A percentile compares a stretch with the other conserved stretches of the same genome.
phyloP scores from a whole-genome alignment of 2,888 invertebrate species.

The Melanargia galathea region DNA sequence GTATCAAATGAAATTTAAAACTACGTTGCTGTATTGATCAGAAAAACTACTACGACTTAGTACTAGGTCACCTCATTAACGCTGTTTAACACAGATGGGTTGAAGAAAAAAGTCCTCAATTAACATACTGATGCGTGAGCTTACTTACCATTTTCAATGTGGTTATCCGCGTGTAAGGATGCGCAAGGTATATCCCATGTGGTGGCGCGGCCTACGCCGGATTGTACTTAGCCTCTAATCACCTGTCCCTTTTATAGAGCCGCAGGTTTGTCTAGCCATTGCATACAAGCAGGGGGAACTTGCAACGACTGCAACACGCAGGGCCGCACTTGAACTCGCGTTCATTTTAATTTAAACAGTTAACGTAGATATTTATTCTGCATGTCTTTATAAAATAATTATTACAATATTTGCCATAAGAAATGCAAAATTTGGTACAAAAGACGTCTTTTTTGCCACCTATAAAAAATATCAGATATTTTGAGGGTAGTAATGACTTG shows the following conservation, averaged over 20 bases:
- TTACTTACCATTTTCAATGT: constrained; percentile 65
- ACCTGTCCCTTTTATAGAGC: constrained; percentile 81
- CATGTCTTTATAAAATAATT: neutral
- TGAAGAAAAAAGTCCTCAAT: constrained; percentile 11
- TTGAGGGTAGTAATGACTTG: too few relatives aligned
- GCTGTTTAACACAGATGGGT: neutral
- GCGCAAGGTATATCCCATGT: constrained; percentile 63
- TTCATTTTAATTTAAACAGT: neutral
- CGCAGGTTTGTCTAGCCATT: constrained; percentile 76
- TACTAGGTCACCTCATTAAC: constrained; percentile 9
- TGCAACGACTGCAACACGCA: constrained; percentile 65
- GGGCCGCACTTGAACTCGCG: constrained; percentile 55
- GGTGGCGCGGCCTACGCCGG: constrained; percentile 67
- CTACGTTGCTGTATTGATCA: too few relatives aligned
- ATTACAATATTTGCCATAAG: neutral
- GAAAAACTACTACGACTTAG: too few relatives aligned
- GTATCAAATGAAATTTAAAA: neutral
- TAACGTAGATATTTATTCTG: neutral
- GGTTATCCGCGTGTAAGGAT: constrained; percentile 46
- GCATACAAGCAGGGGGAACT: constrained; percentile 72
- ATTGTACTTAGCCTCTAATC: constrained; percentile 77
- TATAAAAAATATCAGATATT: too few relatives aligned
- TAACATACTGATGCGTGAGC: constrained; percentile 19
- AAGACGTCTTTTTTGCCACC: too few relatives aligned
- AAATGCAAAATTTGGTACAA: too few relatives aligned